phyloP scores from a whole-genome alignment of 2,113 vertebrate genomes.

The Psammodynastes pulverulentus region DNA sequence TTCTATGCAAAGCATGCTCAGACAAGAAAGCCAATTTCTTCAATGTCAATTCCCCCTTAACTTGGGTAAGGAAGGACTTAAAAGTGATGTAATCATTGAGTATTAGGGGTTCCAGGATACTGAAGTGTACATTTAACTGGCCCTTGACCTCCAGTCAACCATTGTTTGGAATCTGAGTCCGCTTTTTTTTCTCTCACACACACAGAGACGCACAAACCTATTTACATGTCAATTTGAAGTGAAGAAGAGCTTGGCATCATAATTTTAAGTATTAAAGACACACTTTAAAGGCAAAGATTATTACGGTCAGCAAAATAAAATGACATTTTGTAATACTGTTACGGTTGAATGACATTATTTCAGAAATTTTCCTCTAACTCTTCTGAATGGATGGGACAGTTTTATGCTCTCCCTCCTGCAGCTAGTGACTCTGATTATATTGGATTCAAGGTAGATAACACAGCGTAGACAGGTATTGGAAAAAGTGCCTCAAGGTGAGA shows the following conservation, averaged over 20 bases:
- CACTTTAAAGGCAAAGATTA: neutral
- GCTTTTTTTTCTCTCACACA: accelerated
- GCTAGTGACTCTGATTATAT: neutral
- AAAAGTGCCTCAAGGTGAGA: neutral
- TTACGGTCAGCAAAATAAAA: neutral
- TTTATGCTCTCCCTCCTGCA: neutral
- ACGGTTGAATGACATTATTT: too few species aligned
- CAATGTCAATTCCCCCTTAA: neutral
- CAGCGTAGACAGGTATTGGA: neutral
- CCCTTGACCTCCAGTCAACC: neutral
- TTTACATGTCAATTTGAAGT: neutral
- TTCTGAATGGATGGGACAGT: neutral
- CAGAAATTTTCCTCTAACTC: neutral
- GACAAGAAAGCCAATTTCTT: neutral
- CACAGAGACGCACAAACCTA: neutral
- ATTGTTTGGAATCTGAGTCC: neutral
- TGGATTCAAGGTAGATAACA: neutral
- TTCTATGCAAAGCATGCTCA: neutral
- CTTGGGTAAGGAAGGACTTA: neutral
- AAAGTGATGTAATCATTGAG: neutral
- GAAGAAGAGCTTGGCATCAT: neutral
- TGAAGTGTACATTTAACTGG: neutral
- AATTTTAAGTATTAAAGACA: neutral
- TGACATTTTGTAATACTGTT: neutral
- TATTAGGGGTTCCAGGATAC: neutral